Base-by-base conservation (phyloP, 2,113 vertebrate genomes). In the Abramis brama region DNA sequence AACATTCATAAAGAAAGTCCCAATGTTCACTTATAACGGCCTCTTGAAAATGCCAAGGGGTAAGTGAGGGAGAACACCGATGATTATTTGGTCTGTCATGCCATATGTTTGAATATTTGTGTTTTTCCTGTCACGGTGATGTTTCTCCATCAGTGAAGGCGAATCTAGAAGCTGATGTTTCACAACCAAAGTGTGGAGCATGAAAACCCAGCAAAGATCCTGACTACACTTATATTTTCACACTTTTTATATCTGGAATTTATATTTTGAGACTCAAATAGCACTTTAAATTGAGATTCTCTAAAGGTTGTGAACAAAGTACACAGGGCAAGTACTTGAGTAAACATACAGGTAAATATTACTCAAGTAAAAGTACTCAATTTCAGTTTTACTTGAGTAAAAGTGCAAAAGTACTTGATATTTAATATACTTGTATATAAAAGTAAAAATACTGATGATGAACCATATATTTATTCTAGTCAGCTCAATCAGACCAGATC, bases 1-100 rank as follows among this genome's bases (percentile, higher is more conserved):
- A 70, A 86, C 76, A 76, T 68, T 43, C 47, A 68, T 71, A 57
- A 39, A 83, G 30, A 39, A 71, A 57, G 64, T 83, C 47, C 11
- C 66, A 15, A n/a, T 66, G 47, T 83, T 73, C 19, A 30, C 17
- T 77, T 52, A 33, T 30, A 52, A 43, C 6, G 3, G 74, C 15
- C 45, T 25, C 74, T 52, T 30, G n/a, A 76, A 76, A 76, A 79
- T 59, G 68, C 66, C 82, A 73, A 1, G 4, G 25, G 59, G 11
- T 19, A 66, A 25, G 25, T 12, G 39, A n/a, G 33, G 25, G 43
- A 82, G 59, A 82, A 25, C 68, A 52, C 33, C 59, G 50, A 73
- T 39, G 47, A 57, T 83, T 27, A 27, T 70, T 82, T 82, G 2
- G 50, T 57, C 30, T 59, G 66, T 11, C 4, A 3, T 73, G 66